Base-by-base conservation (phyloP, 2,113 vertebrate species). In the Mionectes macconnelli region DNA sequence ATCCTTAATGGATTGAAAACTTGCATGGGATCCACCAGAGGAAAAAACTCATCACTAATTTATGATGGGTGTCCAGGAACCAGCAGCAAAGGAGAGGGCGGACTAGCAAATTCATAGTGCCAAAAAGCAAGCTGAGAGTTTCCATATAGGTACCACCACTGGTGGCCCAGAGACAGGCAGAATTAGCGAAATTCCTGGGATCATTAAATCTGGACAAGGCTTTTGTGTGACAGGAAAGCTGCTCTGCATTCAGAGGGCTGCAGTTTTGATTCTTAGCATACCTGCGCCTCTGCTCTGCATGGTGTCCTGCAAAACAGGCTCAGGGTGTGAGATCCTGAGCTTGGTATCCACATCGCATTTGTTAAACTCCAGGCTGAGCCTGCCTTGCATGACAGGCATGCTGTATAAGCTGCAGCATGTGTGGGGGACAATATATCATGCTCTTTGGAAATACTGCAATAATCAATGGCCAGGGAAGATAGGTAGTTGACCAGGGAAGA, bases 301-400 rank as follows among this genome's bases (percentile, higher is more conserved):
- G 16, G 23, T 14, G 14, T 21, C 25, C 63, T 18, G 33, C 37
- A 69, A 10, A 73, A 39, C 1, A 7, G 53, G 37, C 10, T 66
- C 67, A 28, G 7, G 12, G 24, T 53, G 57, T 8, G 31, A 89
- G n/a, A 72, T 47, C 16, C 70, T 64, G 84, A 66, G 40, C 39
- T 84, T 35, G 72, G 8, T 14, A 31, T 16, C 30, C 27, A 33
- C 2, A 1, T 2, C 40, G 44, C 40, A 14, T 44, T 13, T 40
- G 45, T 59, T 17, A 45, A 73, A 12, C 37, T 81, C 68, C 42
- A 63, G 84, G 69, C 4, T 49, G 52, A 87, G 33, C 23, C 50
- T 60, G 40, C 33, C 68, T 53, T 6, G 1, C 14, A 4, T 13
- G 53, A 14, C 39, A 92, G 56, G 28, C 0, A 0, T 14, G 21